Percentiles rank a stretch among this genome's conserved stretches.
Evolutionary conservation across 1,140 invertebrate genomes (phyloP).

Genomic region (Ctenoplectra terminalis): DNA sequence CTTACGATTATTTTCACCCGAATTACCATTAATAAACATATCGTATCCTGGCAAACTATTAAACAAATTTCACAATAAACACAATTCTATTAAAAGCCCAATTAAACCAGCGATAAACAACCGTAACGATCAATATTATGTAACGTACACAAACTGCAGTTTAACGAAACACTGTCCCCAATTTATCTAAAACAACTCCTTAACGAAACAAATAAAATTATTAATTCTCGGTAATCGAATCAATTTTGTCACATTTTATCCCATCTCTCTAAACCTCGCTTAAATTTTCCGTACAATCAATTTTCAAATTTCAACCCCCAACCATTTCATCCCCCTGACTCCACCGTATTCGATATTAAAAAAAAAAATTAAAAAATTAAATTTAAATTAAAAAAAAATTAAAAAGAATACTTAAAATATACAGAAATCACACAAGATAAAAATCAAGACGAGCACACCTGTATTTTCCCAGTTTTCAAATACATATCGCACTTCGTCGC

Average conservation of each 20-base stretch:
- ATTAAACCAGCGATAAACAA: not conserved
- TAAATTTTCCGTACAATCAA: too few relatives aligned
- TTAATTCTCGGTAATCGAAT: not conserved
- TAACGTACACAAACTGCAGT: not conserved
- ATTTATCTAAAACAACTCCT: not conserved
- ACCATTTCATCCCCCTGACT: too few relatives aligned
- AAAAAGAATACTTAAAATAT: not conserved
- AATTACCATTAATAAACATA: slow-evolving; percentile 7
- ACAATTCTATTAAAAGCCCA: not conserved
- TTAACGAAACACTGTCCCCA: not conserved
- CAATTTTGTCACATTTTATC: not conserved
- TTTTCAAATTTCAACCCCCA: too few relatives aligned
- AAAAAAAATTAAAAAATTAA: too few relatives aligned
- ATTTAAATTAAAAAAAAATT: too few relatives aligned
- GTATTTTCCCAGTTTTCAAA: not conserved
- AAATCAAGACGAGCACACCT: not conserved
- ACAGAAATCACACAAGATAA: not conserved
- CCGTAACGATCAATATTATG: not conserved
- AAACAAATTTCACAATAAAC: not conserved
- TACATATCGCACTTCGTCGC: not conserved
- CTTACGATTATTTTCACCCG: not conserved
- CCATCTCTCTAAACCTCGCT: too few relatives aligned
- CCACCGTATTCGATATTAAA: too few relatives aligned
- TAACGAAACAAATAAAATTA: not conserved
- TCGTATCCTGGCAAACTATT: not conserved